Base-by-base conservation (phyloP, 2,888 invertebrate species). In the Neria commutata region DNA sequence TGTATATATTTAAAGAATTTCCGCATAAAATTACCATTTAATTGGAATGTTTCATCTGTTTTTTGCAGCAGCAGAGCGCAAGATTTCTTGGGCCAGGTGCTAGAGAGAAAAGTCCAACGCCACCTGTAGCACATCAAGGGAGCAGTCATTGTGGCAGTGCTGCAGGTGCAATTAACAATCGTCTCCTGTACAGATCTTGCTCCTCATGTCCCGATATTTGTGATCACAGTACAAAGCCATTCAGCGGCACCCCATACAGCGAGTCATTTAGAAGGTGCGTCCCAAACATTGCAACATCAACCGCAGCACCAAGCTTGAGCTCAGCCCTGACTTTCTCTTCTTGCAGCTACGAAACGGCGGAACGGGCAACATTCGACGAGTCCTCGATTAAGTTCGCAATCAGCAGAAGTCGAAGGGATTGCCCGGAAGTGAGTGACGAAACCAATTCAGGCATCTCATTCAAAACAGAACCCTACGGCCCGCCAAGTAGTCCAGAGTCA, bases 1-100 rank as follows among this genome's bases (percentile, higher is more conserved):
- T 17, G 34, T 16, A 25, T n/a, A n/a, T n/a, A n/a, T n/a, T n/a
- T n/a, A n/a, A n/a, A n/a, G n/a, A n/a, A n/a, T n/a, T n/a, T n/a
- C n/a, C n/a, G n/a, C n/a, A 42, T 60, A 29, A 24, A 52, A 24
- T 42, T 23, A 50, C 26, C n/a, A 33, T n/a, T 45, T 33, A 33
- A 11, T 23, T 34, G n/a, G 14, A 19, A 33, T 46, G 3, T 37
- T 52, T 23, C 16, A 56, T 8, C 50, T 40, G 49, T 25, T n/a
- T 46, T 17, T 69, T 79, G 60, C 75, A 82, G 82, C 82, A 81
- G 82, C 82, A 82, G 82, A 82, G 82, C 82, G 82, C 82, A 79
- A 82, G 82, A 81, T 82, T 81, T 77, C 80, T 82, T 74, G 81
- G 81, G 73, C 82, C 82, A 72, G 76, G 77, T 74, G 78, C 80